Evolutionary conservation across 1,140 invertebrate species (phyloP).

Genomic region (Aleiodes sp.): DNA sequence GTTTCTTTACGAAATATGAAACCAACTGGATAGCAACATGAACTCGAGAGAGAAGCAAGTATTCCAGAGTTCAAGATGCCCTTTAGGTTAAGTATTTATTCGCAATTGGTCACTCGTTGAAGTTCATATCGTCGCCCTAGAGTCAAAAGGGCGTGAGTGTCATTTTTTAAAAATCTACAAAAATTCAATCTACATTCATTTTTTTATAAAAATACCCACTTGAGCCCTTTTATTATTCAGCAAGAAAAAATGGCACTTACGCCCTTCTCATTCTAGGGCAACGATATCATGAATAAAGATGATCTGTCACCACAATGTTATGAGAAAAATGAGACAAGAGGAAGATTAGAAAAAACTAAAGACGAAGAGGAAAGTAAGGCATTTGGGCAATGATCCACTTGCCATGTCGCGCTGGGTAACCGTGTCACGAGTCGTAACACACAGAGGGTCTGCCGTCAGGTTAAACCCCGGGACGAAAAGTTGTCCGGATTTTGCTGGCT

Average conservation of each 20-base stretch:
- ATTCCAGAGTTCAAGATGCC: background rate
- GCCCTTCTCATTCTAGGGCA: too few relatives aligned
- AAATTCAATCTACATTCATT: too few relatives aligned
- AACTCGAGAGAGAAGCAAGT: background rate
- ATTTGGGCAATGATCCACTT: slow-evolving; percentile 27
- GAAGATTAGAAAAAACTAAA: background rate
- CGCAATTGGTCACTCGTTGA: slow-evolving; percentile 9
- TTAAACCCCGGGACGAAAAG: slow-evolving; percentile 32
- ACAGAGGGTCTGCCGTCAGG: slow-evolving; percentile 9
- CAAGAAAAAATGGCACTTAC: too few relatives aligned
- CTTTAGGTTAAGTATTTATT: background rate
- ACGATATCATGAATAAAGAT: too few relatives aligned
- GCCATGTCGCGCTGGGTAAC: slow-evolving; percentile 23
- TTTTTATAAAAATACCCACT: too few relatives aligned
- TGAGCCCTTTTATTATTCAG: too few relatives aligned
- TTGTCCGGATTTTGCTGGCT: slow-evolving; percentile 29
- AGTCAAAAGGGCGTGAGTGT: too few relatives aligned
- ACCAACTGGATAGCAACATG: background rate
- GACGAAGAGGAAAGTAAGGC: background rate
- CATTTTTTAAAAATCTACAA: too few relatives aligned
- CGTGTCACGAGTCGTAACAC: slow-evolving; percentile 29
- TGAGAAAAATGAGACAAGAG: background rate
- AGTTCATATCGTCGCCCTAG: slow-evolving; percentile 1
- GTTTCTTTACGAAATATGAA: slow-evolving; percentile 7
- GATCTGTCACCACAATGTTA: too few relatives aligned